Base-by-base conservation (phyloP, 2,113 vertebrate genomes). In the Geothlypis trichas region DNA sequence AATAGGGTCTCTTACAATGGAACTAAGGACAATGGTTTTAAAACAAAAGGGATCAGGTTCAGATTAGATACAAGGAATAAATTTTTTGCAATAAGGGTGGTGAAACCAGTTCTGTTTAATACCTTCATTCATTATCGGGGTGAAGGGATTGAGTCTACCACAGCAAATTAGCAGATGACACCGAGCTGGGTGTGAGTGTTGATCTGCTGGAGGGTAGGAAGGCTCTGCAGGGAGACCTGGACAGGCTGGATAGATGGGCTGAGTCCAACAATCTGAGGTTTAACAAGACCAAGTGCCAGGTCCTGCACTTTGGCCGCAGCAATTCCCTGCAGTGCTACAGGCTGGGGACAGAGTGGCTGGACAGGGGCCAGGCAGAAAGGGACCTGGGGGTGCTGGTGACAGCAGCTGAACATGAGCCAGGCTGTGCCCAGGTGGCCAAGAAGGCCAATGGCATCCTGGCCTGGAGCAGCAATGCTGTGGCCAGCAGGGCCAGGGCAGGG, bases 251-350 rank as follows among this genome's bases (percentile, higher is more conserved):
- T 28, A 0, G 2, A n/a, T 28, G 30, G 35, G 23, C 44, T 0
- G 0, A n/a, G 35, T 11, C 54, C 44, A 41, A 4, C 15, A 14
- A 7, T 0, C 5, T 22, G 65, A 58, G 11, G 15, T n/a, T n/a
- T 51, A 59, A 41, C 19, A 69, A 59, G 54, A 23, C 3, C 44
- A 12, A 23, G 23, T 28, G 18, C 35, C 54, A 28, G 44, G 65
- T 28, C n/a, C 51, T 68, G 63, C 65, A 13, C 65, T 69, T 49
- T n/a, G 42, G 28, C 35, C 65, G 9, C 78, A 49, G 42, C 42
- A 58, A 33, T 22, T 3, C 28, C 33, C 41, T 39, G 63, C 41
- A 47, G 63, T 20, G 27, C 51, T 5, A 2, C 46, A 47, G 46
- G 46, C 46, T 47, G 46, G 46, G 59, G 78, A 19, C 42, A 68